A percentile compares a stretch with the other conserved stretches of the same genome.
Evolutionary conservation across 2,888 invertebrate genomes (phyloP).

Genomic region (Mallateleia sp.): DNA sequence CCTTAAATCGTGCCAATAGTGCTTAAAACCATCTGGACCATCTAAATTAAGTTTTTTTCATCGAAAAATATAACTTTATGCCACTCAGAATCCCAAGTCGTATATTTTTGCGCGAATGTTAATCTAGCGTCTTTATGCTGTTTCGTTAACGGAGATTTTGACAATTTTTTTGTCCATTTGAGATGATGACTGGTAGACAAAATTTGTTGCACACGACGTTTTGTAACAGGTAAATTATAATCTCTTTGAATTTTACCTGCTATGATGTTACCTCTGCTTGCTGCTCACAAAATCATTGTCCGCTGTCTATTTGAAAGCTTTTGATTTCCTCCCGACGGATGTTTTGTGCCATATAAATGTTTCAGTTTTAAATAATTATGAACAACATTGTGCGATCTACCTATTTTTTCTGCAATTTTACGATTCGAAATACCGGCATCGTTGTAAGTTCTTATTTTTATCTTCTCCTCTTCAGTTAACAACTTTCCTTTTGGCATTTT

Average conservation of each 20-base stretch:
- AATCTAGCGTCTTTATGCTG: constrained; percentile 30
- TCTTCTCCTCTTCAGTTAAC: constrained; percentile 13
- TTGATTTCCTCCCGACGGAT: constrained; percentile 29
- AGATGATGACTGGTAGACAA: constrained; percentile 34
- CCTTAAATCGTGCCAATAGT: constrained; percentile 19
- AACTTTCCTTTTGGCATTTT: constrained; percentile 15
- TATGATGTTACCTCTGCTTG: constrained; percentile 14
- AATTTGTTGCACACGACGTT: constrained; percentile 37
- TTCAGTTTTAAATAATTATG: constrained; percentile 21
- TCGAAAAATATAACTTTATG: constrained; percentile 34
- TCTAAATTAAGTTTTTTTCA: constrained; percentile 21
- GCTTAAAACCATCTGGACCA: constrained; percentile 18
- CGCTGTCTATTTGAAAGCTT: constrained; percentile 23
- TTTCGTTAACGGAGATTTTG: constrained; percentile 28
- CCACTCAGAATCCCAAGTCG: constrained; percentile 34
- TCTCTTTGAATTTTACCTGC: constrained; percentile 33
- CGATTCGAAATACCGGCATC: too few relatives aligned
- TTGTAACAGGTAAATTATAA: constrained; percentile 27
- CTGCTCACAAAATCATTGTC: constrained; percentile 9
- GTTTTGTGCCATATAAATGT: constrained; percentile 22
- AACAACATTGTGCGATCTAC: constrained; percentile 24
- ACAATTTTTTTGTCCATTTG: constrained; percentile 30
- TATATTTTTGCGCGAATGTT: constrained; percentile 30
- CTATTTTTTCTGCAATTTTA: too few relatives aligned
- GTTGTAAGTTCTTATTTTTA: too few relatives aligned